Evolutionary conservation across 92 coral and sea anemone genomes (phyloP).

Genomic region (Siderastrea radians): DNA sequence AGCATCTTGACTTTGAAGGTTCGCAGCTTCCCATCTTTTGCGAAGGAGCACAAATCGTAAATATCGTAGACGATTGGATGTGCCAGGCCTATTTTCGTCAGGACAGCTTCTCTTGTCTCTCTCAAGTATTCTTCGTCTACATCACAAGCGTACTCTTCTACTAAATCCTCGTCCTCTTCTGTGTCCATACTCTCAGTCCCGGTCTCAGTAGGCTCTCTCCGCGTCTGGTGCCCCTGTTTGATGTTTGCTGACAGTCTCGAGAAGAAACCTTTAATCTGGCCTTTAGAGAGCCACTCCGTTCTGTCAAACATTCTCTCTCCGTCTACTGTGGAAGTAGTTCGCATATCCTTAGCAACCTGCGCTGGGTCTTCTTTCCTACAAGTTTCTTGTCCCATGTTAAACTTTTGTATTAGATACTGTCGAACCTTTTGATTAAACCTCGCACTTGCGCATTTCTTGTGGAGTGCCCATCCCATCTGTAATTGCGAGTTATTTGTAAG

Average conservation of each 20-base stretch:
- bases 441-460: conserved; percentile 39
- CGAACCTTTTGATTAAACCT: conserved; percentile 53
- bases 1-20: conserved; percentile 45
- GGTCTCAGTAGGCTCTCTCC: not conserved
- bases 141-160: conserved; percentile 57
- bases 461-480: conserved; percentile 68
- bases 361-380: conserved; percentile 69
- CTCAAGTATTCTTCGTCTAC: conserved; percentile 31
- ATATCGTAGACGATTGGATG: conserved; percentile 53
- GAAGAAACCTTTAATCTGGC: conserved; percentile 60
- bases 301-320: conserved; percentile 57
- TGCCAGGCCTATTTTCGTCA: conserved; percentile 14
- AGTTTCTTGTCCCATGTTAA: conserved; percentile 63
- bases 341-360: conserved; percentile 64
- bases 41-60: conserved; percentile 40
- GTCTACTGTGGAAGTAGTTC: conserved; percentile 45
- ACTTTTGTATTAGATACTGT: conserved; percentile 48
- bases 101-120: conserved; percentile 42
- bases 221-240: conserved; percentile 38
- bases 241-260: conserved; percentile 57
- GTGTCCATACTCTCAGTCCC: not conserved
- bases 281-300: conserved; percentile 64
- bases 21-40: conserved; percentile 11
- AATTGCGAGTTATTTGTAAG: conserved; percentile 15
- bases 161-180: conserved; percentile 34